phyloP scores from a whole-genome alignment of 2,888 invertebrate genomes.

The Sphaerophoria taeniata region DNA sequence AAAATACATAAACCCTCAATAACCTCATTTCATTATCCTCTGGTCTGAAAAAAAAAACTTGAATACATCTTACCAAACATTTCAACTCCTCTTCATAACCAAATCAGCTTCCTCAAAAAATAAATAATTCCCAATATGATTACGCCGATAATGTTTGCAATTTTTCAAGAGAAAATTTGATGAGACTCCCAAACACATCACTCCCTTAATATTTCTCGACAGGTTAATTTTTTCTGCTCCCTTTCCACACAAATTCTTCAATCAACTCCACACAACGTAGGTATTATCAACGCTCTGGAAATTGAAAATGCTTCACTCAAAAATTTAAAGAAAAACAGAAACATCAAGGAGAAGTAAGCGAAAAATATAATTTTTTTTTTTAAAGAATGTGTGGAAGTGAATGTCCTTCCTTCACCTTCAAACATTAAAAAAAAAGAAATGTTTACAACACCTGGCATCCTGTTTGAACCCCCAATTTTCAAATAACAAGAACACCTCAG shows the following conservation, averaged over 20 bases:
- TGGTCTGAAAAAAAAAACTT: neutral
- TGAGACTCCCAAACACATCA: neutral
- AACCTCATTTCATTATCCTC: neutral
- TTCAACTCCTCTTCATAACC: neutral
- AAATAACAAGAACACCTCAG: conserved; percentile 58
- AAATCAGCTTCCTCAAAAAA: conserved; percentile 37
- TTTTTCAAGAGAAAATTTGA: conserved; percentile 23
- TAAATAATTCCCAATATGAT: conserved; percentile 10
- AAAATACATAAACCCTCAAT: too few relatives aligned
- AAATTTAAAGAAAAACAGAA: conserved; percentile 19
- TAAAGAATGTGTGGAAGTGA: conserved; percentile 16
- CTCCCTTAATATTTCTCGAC: conserved; percentile 1
- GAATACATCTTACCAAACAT: neutral
- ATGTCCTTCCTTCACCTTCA: conserved; percentile 5
- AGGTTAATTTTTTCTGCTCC: conserved; percentile 22
- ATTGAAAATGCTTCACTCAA: conserved; percentile 58
- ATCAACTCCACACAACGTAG: conserved; percentile 58
- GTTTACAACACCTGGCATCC: conserved; percentile 36
- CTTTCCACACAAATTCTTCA: conserved; percentile 58
- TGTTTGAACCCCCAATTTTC: conserved; percentile 61
- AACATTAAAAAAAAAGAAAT: conserved; percentile 42
- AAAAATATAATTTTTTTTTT: conserved; percentile 15
- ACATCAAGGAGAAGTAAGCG: conserved; percentile 24
- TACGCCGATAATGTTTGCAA: conserved; percentile 25
- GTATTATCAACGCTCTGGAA: conserved; percentile 47